Percentiles rank a stretch among this genome's conserved stretches.
Conservation (phyloP, 2,113 vertebrate species). For the Spermophilus dauricus region DNA sequence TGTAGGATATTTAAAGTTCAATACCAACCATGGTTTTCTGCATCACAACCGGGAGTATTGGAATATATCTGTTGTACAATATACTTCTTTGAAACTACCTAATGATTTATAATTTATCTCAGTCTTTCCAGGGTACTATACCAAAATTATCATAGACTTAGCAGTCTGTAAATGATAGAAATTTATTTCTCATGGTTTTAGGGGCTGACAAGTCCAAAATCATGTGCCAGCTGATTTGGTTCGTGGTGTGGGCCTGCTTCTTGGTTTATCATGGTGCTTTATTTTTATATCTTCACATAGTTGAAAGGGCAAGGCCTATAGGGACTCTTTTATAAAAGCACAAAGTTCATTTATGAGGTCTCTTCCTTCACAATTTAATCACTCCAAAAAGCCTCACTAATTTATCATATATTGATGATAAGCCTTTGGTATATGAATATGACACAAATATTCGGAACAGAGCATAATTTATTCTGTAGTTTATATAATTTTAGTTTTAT, state of each 20-base stretch:
- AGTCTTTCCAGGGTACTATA: background rate
- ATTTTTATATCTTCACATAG: background rate
- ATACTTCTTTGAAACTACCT: background rate
- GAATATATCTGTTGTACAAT: background rate
- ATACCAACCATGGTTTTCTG: background rate
- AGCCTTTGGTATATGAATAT: background rate
- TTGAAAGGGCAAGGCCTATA: background rate
- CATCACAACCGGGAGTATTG: background rate
- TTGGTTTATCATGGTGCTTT: background rate
- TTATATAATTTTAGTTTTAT: background rate
- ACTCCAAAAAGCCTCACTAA: background rate
- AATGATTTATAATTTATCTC: background rate
- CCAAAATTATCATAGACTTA: background rate
- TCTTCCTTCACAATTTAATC: background rate
- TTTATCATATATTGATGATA: background rate
- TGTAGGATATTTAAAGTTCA: background rate
- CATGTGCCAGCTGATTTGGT: background rate
- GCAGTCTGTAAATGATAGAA: background rate
- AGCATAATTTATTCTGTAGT: background rate
- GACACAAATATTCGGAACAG: background rate
- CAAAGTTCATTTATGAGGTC: background rate
- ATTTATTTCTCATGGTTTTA: background rate
- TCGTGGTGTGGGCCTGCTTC: background rate
- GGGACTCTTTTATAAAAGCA: rapidly evolving
- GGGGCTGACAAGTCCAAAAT: background rate